Conservation (phyloP, 2,113 vertebrate species). For the Procavia capensis region DNA sequence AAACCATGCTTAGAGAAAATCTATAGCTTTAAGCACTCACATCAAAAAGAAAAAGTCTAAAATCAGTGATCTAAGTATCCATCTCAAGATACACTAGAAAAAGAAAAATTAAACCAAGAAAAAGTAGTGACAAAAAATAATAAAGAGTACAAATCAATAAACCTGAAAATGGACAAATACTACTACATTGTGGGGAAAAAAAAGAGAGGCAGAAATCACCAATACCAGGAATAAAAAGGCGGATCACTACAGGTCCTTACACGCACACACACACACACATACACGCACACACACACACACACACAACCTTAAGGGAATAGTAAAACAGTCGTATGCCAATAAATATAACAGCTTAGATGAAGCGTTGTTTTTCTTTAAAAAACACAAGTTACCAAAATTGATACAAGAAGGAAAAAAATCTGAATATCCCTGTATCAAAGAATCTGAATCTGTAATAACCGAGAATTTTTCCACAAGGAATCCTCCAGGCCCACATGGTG, state of each 20-base stretch:
- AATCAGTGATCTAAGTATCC: background rate
- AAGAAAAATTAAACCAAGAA: background rate
- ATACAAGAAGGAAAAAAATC: background rate
- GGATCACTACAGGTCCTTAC: background rate
- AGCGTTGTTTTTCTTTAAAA: background rate
- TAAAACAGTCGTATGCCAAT: background rate
- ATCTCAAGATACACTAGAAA: background rate
- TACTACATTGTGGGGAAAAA: background rate
- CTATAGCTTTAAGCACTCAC: too few species aligned
- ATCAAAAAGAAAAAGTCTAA: background rate
- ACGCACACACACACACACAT: too few species aligned
- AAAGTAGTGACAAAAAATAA: too few species aligned
- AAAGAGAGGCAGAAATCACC: background rate
- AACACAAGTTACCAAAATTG: background rate
- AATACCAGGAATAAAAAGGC: background rate
- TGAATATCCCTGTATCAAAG: background rate
- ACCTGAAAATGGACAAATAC: background rate
- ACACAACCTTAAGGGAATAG: background rate
- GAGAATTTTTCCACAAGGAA: background rate
- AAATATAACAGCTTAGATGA: background rate
- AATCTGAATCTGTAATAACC: background rate
- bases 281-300: too few species aligned
- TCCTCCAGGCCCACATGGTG: background rate
- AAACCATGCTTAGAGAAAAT: too few species aligned
- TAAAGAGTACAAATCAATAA: too few species aligned